Conservation (phyloP, 1,140 invertebrate genomes). For the Telenomus remus region DNA sequence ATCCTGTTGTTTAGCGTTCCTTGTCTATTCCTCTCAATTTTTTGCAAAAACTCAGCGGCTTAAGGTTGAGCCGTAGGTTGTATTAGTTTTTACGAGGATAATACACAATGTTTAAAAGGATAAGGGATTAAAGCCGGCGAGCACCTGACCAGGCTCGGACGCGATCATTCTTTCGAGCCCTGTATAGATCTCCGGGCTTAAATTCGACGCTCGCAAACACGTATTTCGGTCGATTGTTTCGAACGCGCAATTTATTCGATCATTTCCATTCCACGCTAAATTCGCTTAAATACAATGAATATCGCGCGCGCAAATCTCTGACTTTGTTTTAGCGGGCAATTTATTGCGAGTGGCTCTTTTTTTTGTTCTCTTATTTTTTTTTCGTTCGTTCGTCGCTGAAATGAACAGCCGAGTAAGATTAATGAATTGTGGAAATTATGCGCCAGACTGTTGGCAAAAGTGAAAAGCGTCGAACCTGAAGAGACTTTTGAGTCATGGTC, state of each 20-base stretch:
- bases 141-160: slow-evolving; percentile 66
- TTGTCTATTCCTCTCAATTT: slow-evolving; percentile 14
- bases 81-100: slow-evolving; percentile 76
- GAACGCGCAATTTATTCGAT: slow-evolving; percentile 37
- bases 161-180: slow-evolving; percentile 45
- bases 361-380: slow-evolving; percentile 3
- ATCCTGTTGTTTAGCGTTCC: slow-evolving; percentile 1
- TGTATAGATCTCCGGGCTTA: slow-evolving; percentile 66
- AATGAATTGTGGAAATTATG: slow-evolving; percentile 41
- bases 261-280: slow-evolving; percentile 32
- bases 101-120: slow-evolving; percentile 76
- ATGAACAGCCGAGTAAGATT: slow-evolving; percentile 27
- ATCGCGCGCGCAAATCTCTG: slow-evolving; percentile 24
- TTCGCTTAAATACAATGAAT: slow-evolving; percentile 33
- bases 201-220: slow-evolving; percentile 20
- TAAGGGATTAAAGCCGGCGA: slow-evolving; percentile 72
- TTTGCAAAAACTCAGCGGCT: slow-evolving; percentile 60
- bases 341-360: slow-evolving; percentile 11
- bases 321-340: slow-evolving; percentile 30
- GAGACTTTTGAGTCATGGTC: slow-evolving; percentile 53
- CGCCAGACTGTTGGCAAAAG: slow-evolving; percentile 19
- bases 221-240: slow-evolving; percentile 18
- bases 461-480: slow-evolving; percentile 39
- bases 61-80: slow-evolving; percentile 65
- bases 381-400: slow-evolving; percentile 4